phyloP scores from a whole-genome alignment of 2,113 vertebrate species.

The Sinocyclocheilus anshuiensis region DNA sequence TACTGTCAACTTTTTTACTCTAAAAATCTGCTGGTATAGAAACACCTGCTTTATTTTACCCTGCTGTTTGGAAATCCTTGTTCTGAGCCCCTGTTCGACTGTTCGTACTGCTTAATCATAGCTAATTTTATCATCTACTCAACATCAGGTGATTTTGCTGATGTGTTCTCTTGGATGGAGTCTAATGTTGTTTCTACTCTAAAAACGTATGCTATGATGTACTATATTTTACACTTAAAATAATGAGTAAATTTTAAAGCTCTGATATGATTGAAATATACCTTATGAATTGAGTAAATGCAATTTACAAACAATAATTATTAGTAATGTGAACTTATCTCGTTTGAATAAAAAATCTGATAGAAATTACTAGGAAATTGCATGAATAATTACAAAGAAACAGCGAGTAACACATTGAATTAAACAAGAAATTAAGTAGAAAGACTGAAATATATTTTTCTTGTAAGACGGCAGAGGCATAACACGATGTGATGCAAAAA shows the following conservation, averaged over 20 bases:
- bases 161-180: conserved; percentile 2
- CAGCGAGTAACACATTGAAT: too few relatives aligned
- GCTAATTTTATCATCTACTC: neutral
- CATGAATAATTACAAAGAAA: too few relatives aligned
- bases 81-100: conserved; percentile 9
- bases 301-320: neutral
- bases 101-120: conserved; percentile 14
- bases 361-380: too few relatives aligned
- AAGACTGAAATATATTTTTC: too few relatives aligned
- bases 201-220: neutral
- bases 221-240: neutral
- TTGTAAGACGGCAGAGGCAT: too few relatives aligned
- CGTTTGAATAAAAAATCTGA: too few relatives aligned
- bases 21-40: conserved; percentile 31
- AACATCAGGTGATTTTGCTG: conserved; percentile 11
- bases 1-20: conserved; percentile 24
- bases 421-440: too few relatives aligned
- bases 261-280: neutral
- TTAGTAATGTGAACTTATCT: too few relatives aligned
- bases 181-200: neutral
- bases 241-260: neutral
- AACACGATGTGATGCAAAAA: too few relatives aligned
- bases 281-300: neutral
- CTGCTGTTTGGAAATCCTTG: conserved; percentile 4
- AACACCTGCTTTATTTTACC: conserved; percentile 32